Percentiles rank a stretch among this genome's conserved stretches.
phyloP scores from a whole-genome alignment of 2,888 invertebrate species.

The Tetranychus truncatus region DNA sequence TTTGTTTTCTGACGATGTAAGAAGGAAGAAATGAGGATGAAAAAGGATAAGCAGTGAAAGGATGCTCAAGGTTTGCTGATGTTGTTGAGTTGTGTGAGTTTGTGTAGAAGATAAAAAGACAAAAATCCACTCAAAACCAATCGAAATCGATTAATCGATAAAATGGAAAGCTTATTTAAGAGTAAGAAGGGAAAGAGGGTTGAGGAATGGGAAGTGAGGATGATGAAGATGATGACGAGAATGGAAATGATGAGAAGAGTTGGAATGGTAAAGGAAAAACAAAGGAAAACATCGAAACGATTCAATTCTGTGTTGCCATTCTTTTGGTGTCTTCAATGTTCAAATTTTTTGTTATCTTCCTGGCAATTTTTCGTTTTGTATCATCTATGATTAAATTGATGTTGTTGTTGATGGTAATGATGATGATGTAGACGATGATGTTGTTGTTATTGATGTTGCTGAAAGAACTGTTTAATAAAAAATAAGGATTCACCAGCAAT shows the following conservation, averaged over 20 bases:
- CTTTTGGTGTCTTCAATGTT: not conserved
- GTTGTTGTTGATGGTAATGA: no score
- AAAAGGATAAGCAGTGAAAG: not conserved
- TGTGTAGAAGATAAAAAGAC: constrained; percentile 3
- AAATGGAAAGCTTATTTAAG: constrained; percentile 10
- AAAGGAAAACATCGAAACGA: not conserved
- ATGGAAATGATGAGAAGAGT: not conserved
- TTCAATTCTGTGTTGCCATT: not conserved
- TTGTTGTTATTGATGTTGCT: not conserved
- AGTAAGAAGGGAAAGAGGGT: not conserved
- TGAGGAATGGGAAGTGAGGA: constrained; percentile 1
- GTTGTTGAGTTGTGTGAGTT: not conserved
- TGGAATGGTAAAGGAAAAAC: not conserved
- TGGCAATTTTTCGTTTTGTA: not conserved
- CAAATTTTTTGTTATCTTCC: not conserved
- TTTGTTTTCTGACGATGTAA: not conserved
- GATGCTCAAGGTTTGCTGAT: not conserved
- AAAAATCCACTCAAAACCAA: not conserved
- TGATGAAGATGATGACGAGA: not conserved
- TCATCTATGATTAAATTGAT: no score
- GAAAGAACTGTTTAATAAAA: not conserved
- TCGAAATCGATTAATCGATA: constrained; percentile 1
- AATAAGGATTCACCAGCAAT: not conserved
- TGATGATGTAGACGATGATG: not conserved
- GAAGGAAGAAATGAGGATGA: not conserved